These are phyloP conservation scores for Drosophila imparisetae DNA, from an alignment of 2,888 invertebrate genomes.

Conservation along the genomic window DNA sequence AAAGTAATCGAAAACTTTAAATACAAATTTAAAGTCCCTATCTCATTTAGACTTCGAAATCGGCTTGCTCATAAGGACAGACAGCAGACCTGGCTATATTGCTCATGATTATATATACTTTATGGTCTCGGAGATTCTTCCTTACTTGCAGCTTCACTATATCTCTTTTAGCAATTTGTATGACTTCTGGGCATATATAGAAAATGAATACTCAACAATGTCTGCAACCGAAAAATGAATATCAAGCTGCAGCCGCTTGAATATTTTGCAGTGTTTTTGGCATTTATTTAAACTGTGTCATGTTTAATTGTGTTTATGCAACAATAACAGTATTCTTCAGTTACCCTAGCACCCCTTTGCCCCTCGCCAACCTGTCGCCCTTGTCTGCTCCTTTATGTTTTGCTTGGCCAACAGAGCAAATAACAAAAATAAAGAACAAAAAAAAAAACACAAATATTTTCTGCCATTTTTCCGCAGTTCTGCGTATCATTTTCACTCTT, in stretches of 20 bases:
- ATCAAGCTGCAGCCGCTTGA: not conserved
- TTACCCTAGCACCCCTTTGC: not conserved
- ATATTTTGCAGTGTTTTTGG: slow-evolving; percentile 2
- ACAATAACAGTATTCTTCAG: slow-evolving; percentile 23
- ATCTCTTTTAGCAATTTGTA: too few relatives aligned
- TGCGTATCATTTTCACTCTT: slow-evolving; percentile 75
- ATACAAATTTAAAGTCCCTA: not conserved
- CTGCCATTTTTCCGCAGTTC: slow-evolving; percentile 55
- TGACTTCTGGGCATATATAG: too few relatives aligned
- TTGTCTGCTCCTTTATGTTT: slow-evolving; percentile 26
- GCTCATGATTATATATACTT: not conserved
- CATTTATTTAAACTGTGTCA: slow-evolving; percentile 28
- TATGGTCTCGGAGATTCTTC: not conserved
- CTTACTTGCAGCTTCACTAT: too few relatives aligned
- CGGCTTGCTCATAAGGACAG: not conserved
- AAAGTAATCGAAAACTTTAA: not conserved
- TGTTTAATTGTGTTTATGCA: slow-evolving; percentile 44
- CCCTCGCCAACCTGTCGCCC: slow-evolving; percentile 14
- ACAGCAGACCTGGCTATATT: not conserved
- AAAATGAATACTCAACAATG: not conserved
- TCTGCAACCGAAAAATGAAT: not conserved
- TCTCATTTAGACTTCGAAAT: not conserved
- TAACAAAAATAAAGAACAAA: slow-evolving; percentile 7
- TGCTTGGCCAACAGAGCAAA: slow-evolving; percentile 43
- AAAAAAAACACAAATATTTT: slow-evolving; percentile 55